These are phyloP conservation scores for Neotoma lepida DNA, from an alignment of 2,113 vertebrate genomes.

Conservation along the genomic window DNA sequence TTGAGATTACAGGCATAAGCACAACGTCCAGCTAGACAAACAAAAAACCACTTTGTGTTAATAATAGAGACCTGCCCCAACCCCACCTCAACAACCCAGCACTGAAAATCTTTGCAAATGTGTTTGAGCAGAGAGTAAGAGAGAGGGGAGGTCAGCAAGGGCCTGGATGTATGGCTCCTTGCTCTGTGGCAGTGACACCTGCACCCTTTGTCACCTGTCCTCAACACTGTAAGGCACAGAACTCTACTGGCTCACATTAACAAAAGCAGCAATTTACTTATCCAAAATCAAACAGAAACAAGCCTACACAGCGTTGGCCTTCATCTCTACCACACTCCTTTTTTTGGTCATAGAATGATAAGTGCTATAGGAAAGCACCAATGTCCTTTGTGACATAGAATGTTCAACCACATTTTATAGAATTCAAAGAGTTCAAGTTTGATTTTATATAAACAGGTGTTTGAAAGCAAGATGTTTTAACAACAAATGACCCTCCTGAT, in stretches of 20 bases:
- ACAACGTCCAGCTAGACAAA: background rate
- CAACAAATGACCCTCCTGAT: constrained; percentile 24
- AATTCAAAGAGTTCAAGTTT: constrained; percentile 33
- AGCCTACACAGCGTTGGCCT: background rate
- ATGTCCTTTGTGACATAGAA: background rate
- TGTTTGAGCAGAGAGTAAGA: background rate
- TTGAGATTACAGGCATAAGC: background rate
- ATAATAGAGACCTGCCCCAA: background rate
- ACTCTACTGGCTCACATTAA: background rate
- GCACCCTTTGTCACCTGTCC: background rate
- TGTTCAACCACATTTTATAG: constrained; percentile 28
- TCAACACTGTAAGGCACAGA: background rate
- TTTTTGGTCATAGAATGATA: background rate
- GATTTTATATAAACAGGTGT: constrained; percentile 49
- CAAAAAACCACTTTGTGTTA: background rate
- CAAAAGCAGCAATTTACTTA: background rate
- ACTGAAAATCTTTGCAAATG: constrained; percentile 18
- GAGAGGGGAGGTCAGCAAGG: background rate
- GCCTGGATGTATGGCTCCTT: background rate
- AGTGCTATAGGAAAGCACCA: constrained; percentile 27
- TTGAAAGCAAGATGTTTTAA: constrained; percentile 56
- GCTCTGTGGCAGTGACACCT: background rate
- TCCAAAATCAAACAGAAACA: background rate
- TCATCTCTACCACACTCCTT: background rate
- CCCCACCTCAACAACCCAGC: background rate